Conservation (phyloP, 1,140 invertebrate species). For the Drosophila arizonae region DNA sequence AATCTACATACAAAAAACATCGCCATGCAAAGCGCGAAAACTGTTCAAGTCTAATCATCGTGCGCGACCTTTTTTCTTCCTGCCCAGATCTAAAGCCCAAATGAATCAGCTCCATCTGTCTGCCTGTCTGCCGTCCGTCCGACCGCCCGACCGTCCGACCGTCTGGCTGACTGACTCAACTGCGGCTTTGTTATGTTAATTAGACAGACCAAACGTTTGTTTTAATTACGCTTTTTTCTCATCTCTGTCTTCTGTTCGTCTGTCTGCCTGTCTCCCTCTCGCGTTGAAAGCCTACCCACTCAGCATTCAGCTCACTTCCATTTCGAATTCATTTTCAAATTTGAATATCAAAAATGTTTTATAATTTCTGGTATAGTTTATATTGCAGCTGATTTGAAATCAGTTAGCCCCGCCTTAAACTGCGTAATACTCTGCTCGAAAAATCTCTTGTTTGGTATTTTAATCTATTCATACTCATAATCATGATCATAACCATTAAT, state of each 20-base stretch:
- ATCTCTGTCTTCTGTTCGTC: neutral
- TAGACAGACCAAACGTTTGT: conserved; percentile 72
- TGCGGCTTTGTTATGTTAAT: conserved; percentile 77
- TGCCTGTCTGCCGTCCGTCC: conserved; percentile 26
- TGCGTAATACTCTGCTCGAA: conserved; percentile 36
- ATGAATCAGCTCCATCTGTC: conserved; percentile 40
- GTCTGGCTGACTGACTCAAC: conserved; percentile 54
- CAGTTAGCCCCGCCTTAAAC: neutral
- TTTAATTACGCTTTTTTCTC: conserved; percentile 66
- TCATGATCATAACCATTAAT: conserved; percentile 74
- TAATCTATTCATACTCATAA: conserved; percentile 68
- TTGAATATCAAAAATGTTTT: conserved; percentile 63
- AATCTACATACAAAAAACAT: conserved; percentile 58
- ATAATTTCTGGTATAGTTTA: neutral
- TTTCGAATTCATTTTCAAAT: conserved; percentile 48
- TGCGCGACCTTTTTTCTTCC: conserved; percentile 42
- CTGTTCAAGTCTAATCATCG: conserved; percentile 43
- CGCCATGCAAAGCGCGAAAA: conserved; percentile 58
- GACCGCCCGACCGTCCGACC: neutral
- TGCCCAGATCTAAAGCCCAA: conserved; percentile 37
- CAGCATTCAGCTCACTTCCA: conserved; percentile 35
- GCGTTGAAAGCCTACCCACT: conserved; percentile 42
- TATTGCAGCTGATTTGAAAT: conserved; percentile 25
- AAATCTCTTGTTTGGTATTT: conserved; percentile 22
- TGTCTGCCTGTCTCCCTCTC: neutral